Evolutionary conservation across 2,888 invertebrate genomes (phyloP), one percentile per base, ranked within the genome.

Genomic region (Pedicia rivosa): DNA sequence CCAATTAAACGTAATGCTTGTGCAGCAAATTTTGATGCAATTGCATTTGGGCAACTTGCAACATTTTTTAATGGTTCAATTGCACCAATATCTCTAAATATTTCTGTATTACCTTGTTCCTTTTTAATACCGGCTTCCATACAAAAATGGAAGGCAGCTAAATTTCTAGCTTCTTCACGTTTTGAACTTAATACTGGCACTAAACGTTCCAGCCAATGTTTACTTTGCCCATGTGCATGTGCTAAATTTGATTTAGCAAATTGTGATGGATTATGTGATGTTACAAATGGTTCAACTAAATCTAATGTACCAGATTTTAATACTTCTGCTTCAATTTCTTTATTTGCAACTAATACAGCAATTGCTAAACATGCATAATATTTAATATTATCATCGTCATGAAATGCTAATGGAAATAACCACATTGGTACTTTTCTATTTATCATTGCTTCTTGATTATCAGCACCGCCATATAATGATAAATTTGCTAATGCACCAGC

Each of bases 61-160:
- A 95, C 90, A 53, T 81, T 84, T 57, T 95, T 97, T 49, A 98
- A 66, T 0, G 94, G 84, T 50, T 91, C 90, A 43, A 97, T 82
- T 1, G 94, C 95, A 37, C 88, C 90, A 46, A 98, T 95, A 61
- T 91, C 88, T 42, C 78, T 70, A 57, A 95, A 94, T 51, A 92
- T 82, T 57, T 81, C 78, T 0, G 87, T 86, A 44, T 87, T 86
- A 4, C 84, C 84, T 58, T 90, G 90, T 49, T 82, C 81, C 50
- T 91, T 86, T 59, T 97, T 97, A 38, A 98, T 95, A 25, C 90
- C 90, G 9, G 97, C 95, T 62, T 98, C 98, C 92, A 98, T 94
- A 54, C 94, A 94, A 59, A 95, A 86, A 56, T 98, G 98, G 58
- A 97, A 98, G 24, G 97, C 94, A 4, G 95, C 97, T 48, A 98